These are phyloP conservation scores for Lasioglossum oenotherae DNA, from an alignment of 2,888 invertebrate species.

Conservation along the genomic window DNA sequence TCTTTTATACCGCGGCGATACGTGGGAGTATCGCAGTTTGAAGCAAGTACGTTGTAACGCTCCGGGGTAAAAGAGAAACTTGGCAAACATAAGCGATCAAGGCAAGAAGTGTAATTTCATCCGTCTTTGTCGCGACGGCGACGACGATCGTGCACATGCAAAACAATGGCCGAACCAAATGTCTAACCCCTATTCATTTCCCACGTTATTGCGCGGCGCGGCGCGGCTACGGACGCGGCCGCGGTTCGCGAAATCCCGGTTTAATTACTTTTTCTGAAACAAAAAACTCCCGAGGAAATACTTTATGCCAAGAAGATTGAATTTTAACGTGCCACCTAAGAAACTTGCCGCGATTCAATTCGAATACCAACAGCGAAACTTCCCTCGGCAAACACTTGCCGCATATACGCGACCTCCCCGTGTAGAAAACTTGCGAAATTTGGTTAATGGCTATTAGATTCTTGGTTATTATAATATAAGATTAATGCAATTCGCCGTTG, in stretches of 20 bases:
- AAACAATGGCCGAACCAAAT: slow-evolving; percentile 62
- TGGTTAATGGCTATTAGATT: slow-evolving; percentile 5
- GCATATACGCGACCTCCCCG: neutral
- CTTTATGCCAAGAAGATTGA: slow-evolving; percentile 68
- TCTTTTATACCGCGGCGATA: neutral
- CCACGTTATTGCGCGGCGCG: slow-evolving; percentile 16
- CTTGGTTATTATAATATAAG: slow-evolving; percentile 9
- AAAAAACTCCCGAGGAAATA: slow-evolving; percentile 57
- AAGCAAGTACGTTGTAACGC: neutral
- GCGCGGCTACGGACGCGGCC: neutral
- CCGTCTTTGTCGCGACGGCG: slow-evolving; percentile 36
- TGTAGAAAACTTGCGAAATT: slow-evolving; percentile 27
- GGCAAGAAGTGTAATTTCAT: slow-evolving; percentile 51
- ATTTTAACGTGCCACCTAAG: slow-evolving; percentile 64
- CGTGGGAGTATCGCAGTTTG: neutral
- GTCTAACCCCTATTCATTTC: slow-evolving; percentile 40
- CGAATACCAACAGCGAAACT: slow-evolving; percentile 32
- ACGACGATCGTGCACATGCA: slow-evolving; percentile 51
- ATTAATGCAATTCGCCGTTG: neutral
- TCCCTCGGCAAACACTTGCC: slow-evolving; percentile 20
- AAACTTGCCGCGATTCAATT: slow-evolving; percentile 46
- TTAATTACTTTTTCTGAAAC: slow-evolving; percentile 69
- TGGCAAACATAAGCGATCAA: slow-evolving; percentile 10
- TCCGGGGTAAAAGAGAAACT: slow-evolving; percentile 9
- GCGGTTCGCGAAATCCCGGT: slow-evolving; percentile 63